Evolutionary conservation across 2,113 vertebrate genomes (phyloP), one percentile per base, ranked within the genome.

Genomic region (Heptranchias perlo): DNA sequence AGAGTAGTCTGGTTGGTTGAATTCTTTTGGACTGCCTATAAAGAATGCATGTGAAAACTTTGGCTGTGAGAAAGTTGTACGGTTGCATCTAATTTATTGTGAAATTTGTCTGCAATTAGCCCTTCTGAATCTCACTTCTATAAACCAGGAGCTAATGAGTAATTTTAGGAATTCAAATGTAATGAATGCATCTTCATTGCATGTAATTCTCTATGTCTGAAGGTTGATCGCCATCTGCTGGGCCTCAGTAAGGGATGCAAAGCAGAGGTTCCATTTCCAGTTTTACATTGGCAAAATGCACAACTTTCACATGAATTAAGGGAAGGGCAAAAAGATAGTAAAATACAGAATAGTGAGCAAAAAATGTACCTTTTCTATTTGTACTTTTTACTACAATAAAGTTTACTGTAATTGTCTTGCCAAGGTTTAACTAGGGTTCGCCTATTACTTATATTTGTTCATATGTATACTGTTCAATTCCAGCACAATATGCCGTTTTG

Each of bases 401-500:
- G 3, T 58, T n/a, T 35, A n/a, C 4, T 7, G 47, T 21, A 58
- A 31, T 92, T 92, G 87, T n/a, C 47, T 87, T 87, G 84, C n/a
- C 44, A 49, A 49, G 0, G 21, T 91, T 58, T 16, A 35, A 16
- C 28, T 58, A 6, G 52, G 13, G 1, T 92, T 92, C 54, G 35
- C 1, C 54, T n/a, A 4, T 92, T 31, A 13, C 21, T 54, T 44
- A 65, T 65, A 64, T 7, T 65, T 44, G 2, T 44, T 94, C 44
- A 62, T 35, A 8, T 67, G 14, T 65, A 96, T n/a, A 94, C 49
- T 89, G 11, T 91, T 54, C 96, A 52, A n/a, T 97, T 97, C 0
- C 96, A 99, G 99, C 99, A 99, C 98, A 99, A 99, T 97, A 99
- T 99, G 99, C 99, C 99, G 0, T 99, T 99, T 97, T 99, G 99